These are phyloP conservation scores for Drosophila equinoxialis DNA, from an alignment of 1,140 invertebrate species.

Conservation along the genomic window DNA sequence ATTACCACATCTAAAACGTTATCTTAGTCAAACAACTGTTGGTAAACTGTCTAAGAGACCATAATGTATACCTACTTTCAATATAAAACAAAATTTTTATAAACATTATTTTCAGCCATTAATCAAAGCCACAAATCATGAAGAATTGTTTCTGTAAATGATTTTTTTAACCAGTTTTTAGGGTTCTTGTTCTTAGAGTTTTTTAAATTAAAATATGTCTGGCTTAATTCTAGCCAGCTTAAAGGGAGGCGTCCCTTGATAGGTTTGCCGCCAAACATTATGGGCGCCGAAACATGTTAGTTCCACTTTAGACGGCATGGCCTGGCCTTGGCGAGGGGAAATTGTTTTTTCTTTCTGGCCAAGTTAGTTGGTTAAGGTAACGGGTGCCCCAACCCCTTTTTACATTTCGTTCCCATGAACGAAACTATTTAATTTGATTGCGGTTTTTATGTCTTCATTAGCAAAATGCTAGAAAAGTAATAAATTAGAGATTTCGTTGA, in stretches of 20 bases:
- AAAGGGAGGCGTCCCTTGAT: not conserved
- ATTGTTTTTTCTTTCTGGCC: not conserved
- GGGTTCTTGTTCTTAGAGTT: not conserved
- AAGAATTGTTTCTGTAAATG: not conserved
- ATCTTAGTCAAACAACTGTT: too few species aligned
- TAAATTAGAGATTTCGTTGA: conserved; percentile 71
- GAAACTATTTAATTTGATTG: conserved; percentile 81
- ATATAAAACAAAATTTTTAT: too few species aligned
- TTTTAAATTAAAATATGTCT: conserved; percentile 6
- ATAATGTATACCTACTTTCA: too few species aligned
- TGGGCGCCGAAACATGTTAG: conserved; percentile 10
- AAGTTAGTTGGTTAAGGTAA: conserved; percentile 45
- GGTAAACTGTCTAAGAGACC: too few species aligned
- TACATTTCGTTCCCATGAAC: conserved; percentile 77
- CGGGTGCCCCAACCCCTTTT: conserved; percentile 42
- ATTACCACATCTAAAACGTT: too few species aligned
- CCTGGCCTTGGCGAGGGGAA: not conserved
- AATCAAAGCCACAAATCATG: not conserved
- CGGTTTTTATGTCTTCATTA: conserved; percentile 82
- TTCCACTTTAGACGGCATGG: conserved; percentile 10
- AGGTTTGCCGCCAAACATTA: not conserved
- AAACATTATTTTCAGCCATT: not conserved
- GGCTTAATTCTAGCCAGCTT: not conserved
- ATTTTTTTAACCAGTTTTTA: too few species aligned
- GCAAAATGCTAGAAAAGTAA: conserved; percentile 73